Base-by-base conservation (phyloP, 1,140 invertebrate genomes). In the Centruroides sculpturatus region DNA sequence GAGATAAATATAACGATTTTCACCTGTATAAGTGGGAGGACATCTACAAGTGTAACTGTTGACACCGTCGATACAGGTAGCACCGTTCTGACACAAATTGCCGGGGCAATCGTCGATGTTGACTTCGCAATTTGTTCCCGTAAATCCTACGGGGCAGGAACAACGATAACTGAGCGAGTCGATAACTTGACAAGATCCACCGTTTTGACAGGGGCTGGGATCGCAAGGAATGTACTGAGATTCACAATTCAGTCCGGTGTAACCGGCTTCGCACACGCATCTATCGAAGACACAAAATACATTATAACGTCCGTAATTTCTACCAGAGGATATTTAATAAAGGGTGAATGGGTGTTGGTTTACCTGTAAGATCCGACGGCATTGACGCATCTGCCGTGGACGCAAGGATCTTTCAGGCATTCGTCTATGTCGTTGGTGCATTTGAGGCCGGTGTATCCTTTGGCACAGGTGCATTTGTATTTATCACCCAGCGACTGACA, bases 51-150 rank as follows among this genome's bases (percentile, higher is more conserved):
- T 85, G 75, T 93, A 96, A 13, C 81, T 79, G 75, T 91, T 88
- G 58, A 93, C 80, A 3, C 85, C 85, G 74, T 94, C 90, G 53
- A 92, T 74, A 69, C 92, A 95, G 0, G 85, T 90, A 9, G 84
- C 92, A 1, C 90, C 90, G 71, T 94, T 94, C 59, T 69, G 64
- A 23, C 66, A 95, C 13, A 88, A 72, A 89, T 65, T 63, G 92
- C 78, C 92, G 6, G 88, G 84, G 74, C 96, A 99, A 71, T 99
- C 96, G 70, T 99, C 87, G 47, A 83, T 92, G 71, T 99, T 98
- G 8, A 83, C 83, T 73, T 97, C 91, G 74, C 96, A 99, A 62
- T 87, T 85, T 67, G 87, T 83, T 63, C 94, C 93, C 74, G 93
- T 90, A 92, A 92, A 98, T 46, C 94, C 93, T 0, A 89, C 85